Evolutionary conservation across 2,888 invertebrate genomes (phyloP), one percentile per base, ranked within the genome.

Genomic region (Pinctada fucata): DNA sequence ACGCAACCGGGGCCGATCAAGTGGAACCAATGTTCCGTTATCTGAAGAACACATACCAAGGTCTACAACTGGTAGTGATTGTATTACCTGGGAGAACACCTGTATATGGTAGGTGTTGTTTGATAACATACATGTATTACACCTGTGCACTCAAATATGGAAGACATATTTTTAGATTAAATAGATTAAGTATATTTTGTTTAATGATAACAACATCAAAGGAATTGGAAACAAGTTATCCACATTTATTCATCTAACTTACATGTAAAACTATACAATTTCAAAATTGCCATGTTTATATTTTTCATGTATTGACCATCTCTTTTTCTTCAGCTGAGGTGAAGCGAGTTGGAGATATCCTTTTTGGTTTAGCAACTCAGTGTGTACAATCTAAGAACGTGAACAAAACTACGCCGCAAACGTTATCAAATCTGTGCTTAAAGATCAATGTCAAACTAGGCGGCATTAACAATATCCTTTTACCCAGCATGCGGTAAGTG

Each of bases 341-440:
- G 79, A 99, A 99, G 93, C 95, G 99, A 89, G 99, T 99, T 58
- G 99, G 99, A 83, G 99, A 99, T 94, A 99, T 99, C 13, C 97
- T 99, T 76, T 95, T 99, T 85, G 99, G 99, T 80, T 97, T 99
- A 96, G 99, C 99, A 84, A 99, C 99, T 64, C 99, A 99, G 94
- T 99, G 99, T 94, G 99, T 99, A 86, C 99, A 99, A 93, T 98
- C 99, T 8, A 99, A 99, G 94, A 99, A 99, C 93, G 99, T 99
- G 68, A 99, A 99, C 94, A 99, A 99, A 93, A 99, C 99, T 3
- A 99, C 99, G 51, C 99, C 99, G 16, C 99, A 99, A 94, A 99
- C 99, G 2, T 94, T 99, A 83, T 99, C 99, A 89, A 99, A 99
- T 94, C 94, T 99, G 84, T 99, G 99, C 93, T 95, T 99, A 88